Evolutionary conservation across 2,888 invertebrate species (phyloP).

Genomic region (Thalpophila matura): DNA sequence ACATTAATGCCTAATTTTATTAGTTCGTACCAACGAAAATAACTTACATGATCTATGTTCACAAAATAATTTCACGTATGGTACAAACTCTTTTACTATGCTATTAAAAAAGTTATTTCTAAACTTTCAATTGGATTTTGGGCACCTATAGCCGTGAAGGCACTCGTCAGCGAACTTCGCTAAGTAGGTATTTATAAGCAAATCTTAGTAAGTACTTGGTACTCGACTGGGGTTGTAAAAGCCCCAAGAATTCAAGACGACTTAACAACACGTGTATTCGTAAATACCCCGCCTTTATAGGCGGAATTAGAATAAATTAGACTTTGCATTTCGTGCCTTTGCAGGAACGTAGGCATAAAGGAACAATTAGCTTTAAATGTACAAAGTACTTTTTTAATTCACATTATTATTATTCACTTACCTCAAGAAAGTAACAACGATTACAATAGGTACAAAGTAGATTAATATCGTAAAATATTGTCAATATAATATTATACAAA

Average conservation of each 20-base stretch:
- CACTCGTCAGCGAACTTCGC: conserved; percentile 42
- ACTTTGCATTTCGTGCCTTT: conserved; percentile 14
- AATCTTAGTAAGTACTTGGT: conserved; percentile 46
- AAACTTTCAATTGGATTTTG: conserved; percentile 36
- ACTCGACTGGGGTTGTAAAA: conserved; percentile 23
- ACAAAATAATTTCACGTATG: not conserved
- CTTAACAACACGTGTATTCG: conserved; percentile 42
- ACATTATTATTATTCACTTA: not conserved
- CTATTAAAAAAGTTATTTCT: conserved; percentile 9
- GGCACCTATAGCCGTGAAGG: conserved; percentile 26
- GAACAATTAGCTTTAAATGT: not conserved
- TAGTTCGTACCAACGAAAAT: no score
- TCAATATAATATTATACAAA: conserved; percentile 2
- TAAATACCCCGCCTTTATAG: conserved; percentile 23
- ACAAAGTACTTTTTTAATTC: not conserved
- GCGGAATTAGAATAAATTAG: conserved; percentile 39
- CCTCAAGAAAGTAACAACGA: conserved; percentile 5
- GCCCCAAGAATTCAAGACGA: conserved; percentile 30
- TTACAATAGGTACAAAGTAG: conserved; percentile 24
- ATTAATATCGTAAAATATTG: conserved; percentile 11
- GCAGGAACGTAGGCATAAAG: not conserved
- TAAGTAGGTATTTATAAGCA: conserved; percentile 55
- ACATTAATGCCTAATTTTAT: not conserved
- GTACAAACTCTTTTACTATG: not conserved
- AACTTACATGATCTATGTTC: not conserved